Percentiles rank a stretch among this genome's conserved stretches.
Conservation (phyloP, 2,113 vertebrate species). For the Gadus chalcogrammus region DNA sequence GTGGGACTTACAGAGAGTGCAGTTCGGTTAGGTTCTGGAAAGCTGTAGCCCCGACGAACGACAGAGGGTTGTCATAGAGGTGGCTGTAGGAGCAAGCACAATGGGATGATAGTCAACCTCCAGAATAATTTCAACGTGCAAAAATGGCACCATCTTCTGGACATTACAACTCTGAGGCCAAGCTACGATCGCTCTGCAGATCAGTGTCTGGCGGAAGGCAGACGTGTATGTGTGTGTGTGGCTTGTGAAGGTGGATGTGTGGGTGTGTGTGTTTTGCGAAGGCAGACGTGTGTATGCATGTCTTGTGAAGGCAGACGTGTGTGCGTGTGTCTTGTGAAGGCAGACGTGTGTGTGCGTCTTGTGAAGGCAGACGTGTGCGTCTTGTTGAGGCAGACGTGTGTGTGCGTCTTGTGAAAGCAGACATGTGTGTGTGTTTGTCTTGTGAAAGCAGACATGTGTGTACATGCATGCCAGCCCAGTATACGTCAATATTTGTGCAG, state of each 20-base stretch:
- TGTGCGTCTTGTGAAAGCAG: neutral
- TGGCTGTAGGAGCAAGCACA: conserved; percentile 75
- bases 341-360: too few relatives aligned
- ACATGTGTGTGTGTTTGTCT: neutral
- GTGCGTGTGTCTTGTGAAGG: too few relatives aligned
- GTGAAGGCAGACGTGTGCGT: too few relatives aligned
- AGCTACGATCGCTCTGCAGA: neutral
- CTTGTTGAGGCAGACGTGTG: too few relatives aligned
- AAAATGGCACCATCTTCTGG: conserved; percentile 66
- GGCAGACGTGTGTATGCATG: neutral
- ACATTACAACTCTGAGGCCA: conserved; percentile 30
- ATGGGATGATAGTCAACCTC: conserved; percentile 31
- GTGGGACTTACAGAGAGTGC: conserved; percentile 89
- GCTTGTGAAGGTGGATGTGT: neutral
- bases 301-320: too few relatives aligned
- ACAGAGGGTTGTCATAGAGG: conserved; percentile 95
- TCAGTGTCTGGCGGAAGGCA: neutral
- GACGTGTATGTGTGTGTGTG: neutral
- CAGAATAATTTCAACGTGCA: conserved; percentile 32
- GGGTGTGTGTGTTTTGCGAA: neutral
- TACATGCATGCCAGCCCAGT: neutral
- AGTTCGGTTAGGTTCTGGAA: conserved; percentile 97
- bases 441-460: neutral
- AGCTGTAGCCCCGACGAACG: conserved; percentile 89
- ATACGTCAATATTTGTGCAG: conserved; percentile 1